These are phyloP conservation scores for Scotopteryx bipunctaria DNA, from an alignment of 2,888 invertebrate species.

Conservation along the genomic window DNA sequence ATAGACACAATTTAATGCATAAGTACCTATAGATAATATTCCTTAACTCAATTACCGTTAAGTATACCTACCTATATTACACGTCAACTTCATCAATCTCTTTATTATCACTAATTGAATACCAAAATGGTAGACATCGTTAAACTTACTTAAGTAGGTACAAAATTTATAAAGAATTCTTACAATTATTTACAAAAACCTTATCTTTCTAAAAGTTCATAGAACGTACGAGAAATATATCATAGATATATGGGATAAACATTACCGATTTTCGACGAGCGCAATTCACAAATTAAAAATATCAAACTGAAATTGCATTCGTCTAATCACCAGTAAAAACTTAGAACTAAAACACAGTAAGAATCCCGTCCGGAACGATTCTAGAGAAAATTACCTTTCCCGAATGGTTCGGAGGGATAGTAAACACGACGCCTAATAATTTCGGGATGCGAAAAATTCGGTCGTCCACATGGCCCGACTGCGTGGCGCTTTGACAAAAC, in stretches of 20 bases:
- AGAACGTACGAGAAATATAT: constrained; percentile 98
- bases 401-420: constrained; percentile 76
- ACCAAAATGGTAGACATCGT: constrained; percentile 2
- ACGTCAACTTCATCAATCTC: constrained; percentile 17
- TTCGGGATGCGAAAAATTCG: constrained; percentile 53
- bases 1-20: background rate
- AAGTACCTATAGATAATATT: background rate
- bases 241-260: constrained; percentile 99
- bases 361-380: constrained; percentile 74
- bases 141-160: background rate
- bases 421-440: constrained; percentile 59
- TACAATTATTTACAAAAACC: constrained; percentile 64
- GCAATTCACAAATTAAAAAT: constrained; percentile 43
- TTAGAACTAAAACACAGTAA: constrained; percentile 64
- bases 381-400: constrained; percentile 83
- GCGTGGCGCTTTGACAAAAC: constrained; percentile 68
- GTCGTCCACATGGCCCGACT: constrained; percentile 57
- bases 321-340: constrained; percentile 75
- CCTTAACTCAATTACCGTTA: background rate
- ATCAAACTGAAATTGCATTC: constrained; percentile 40
- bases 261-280: constrained; percentile 85
- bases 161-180: constrained; percentile 29
- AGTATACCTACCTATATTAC: background rate
- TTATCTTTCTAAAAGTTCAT: constrained; percentile 88
- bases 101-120: constrained; percentile 12